Conservation (phyloP, 2,797 vertebrate genomes). For the Pygocentrus nattereri region DNA sequence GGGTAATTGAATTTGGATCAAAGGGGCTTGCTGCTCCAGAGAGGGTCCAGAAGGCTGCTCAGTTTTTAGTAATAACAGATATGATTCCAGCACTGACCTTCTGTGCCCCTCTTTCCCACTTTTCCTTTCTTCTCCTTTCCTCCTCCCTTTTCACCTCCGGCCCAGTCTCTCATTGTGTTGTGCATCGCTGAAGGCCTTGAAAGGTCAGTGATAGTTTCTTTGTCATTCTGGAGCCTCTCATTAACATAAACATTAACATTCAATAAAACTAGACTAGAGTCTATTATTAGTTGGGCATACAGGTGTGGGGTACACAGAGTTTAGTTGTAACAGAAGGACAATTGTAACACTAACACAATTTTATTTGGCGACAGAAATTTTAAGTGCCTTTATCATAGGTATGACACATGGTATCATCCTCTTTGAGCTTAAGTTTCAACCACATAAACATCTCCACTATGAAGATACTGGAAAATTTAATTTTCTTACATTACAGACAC, state of each 20-base stretch:
- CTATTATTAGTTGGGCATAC: not conserved
- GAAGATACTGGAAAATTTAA: too few relatives aligned
- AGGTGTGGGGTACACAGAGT: not conserved
- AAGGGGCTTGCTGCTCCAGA: constrained; percentile 68
- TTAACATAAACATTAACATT: not conserved
- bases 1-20: constrained; percentile 75
- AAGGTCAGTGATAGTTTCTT: not conserved
- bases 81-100: constrained; percentile 70
- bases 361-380: too few relatives aligned
- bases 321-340: too few relatives aligned
- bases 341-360: too few relatives aligned
- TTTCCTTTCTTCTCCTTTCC: not conserved
- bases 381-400: too few relatives aligned
- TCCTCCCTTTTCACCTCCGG: not conserved
- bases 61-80: constrained; percentile 78
- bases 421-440: too few relatives aligned
- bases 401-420: too few relatives aligned
- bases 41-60: constrained; percentile 64
- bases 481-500: too few relatives aligned
- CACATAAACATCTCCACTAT: too few relatives aligned
- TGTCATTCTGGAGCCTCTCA: not conserved
- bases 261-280: not conserved
- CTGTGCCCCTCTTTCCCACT: constrained; percentile 25
- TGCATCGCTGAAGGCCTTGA: not conserved
- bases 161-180: not conserved